Evolutionary conservation across 2,113 vertebrate species (phyloP).

Genomic region (Gobiocypris rarus): DNA sequence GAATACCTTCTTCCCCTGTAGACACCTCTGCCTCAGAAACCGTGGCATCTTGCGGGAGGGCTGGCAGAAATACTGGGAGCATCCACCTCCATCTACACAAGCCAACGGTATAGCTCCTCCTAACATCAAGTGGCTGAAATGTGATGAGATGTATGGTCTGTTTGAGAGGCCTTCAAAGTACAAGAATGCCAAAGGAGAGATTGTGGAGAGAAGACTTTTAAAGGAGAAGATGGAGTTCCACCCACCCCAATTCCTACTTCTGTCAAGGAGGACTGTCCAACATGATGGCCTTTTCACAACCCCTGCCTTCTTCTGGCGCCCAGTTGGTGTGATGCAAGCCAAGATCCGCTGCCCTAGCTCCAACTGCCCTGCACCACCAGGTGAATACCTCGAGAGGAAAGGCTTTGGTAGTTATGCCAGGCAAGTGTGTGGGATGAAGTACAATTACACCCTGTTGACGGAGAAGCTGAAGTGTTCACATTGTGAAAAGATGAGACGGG

Average conservation of each 20-base stretch:
- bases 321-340: constrained; percentile 27
- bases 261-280: constrained; percentile 28
- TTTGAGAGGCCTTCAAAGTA: not conserved
- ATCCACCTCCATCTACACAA: no score
- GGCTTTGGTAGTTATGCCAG: constrained; percentile 11
- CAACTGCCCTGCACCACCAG: constrained; percentile 34
- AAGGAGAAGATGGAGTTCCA: constrained; percentile 43
- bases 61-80: no score
- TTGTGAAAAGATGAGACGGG: constrained; percentile 16
- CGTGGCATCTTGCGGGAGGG: no score
- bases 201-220: constrained; percentile 12
- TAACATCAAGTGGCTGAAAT: constrained; percentile 22
- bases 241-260: constrained; percentile 13
- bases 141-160: not conserved
- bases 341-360: constrained; percentile 30
- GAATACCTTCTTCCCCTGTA: no score
- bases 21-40: no score
- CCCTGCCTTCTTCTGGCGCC: not conserved
- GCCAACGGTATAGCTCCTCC: no score
- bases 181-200: constrained; percentile 34
- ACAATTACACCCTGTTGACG: constrained; percentile 22
- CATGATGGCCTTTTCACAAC: constrained; percentile 31
- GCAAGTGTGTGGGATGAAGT: constrained; percentile 21
- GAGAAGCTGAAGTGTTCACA: constrained; percentile 17
- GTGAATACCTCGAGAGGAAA: constrained; percentile 7